Evolutionary conservation across 2,113 vertebrate species (phyloP).

Genomic region (Gadus macrocephalus): DNA sequence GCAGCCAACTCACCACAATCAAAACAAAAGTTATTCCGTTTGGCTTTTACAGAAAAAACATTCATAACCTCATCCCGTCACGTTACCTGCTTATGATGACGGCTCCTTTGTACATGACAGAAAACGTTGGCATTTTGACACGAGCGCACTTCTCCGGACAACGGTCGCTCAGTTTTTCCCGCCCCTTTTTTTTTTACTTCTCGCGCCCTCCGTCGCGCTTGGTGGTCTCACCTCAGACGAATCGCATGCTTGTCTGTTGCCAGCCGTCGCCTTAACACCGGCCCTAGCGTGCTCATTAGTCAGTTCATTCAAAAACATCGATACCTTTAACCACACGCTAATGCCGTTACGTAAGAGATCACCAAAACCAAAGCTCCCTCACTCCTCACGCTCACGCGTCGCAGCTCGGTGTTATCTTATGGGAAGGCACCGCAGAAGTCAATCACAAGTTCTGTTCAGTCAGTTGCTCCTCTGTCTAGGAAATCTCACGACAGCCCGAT

Average conservation of each 20-base stretch:
- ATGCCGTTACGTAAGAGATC: neutral
- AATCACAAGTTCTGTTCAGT: neutral
- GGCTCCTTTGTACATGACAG: slow-evolving; percentile 80
- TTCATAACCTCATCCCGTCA: no score
- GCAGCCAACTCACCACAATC: no score
- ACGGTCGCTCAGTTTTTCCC: neutral
- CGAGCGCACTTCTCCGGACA: slow-evolving; percentile 29
- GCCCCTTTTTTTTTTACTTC: neutral
- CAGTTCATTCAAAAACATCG: neutral
- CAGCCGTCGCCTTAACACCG: neutral
- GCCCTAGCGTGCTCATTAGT: neutral
- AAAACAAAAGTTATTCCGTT: no score
- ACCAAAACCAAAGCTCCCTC: neutral
- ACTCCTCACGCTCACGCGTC: neutral
- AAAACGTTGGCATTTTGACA: slow-evolving; percentile 76
- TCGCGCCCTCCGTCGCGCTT: neutral
- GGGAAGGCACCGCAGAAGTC: neutral
- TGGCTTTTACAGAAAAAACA: no score
- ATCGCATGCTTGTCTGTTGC: neutral
- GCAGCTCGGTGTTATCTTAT: no score
- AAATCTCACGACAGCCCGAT: no score
- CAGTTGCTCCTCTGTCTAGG: no score
- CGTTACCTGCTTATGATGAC: slow-evolving; percentile 81
- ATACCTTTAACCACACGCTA: neutral
- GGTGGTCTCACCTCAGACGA: neutral